Conservation (phyloP, 2,888 invertebrate species). For the Caenorhabditis panamensis region DNA sequence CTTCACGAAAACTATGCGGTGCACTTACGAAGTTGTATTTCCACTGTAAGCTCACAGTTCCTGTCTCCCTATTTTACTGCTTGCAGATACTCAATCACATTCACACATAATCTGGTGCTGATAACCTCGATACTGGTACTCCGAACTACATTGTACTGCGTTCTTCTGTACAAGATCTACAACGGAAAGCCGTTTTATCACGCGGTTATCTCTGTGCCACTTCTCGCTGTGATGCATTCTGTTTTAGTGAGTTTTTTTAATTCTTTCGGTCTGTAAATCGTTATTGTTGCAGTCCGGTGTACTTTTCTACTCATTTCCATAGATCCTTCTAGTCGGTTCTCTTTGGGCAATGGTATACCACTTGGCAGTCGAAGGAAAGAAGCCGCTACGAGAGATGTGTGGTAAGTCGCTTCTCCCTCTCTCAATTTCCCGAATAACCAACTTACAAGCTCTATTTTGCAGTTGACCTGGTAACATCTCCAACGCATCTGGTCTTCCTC, state of each 20-base stretch:
- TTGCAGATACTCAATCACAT: constrained; percentile 73
- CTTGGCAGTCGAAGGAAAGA: constrained; percentile 71
- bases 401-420: too few species aligned
- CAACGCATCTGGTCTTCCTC: constrained; percentile 64
- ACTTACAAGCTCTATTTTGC: constrained; percentile 14
- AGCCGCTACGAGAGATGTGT: constrained; percentile 66
- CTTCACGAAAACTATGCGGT: constrained; percentile 91
- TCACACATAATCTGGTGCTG: constrained; percentile 65
- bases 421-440: too few species aligned
- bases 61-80: too few species aligned
- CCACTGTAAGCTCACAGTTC: too few species aligned
- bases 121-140: constrained; percentile 69
- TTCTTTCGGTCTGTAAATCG: too few species aligned
- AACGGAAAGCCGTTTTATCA: constrained; percentile 72
- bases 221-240: constrained; percentile 72
- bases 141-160: constrained; percentile 69
- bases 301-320: constrained; percentile 74
- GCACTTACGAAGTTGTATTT: constrained; percentile 97
- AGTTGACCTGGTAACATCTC: constrained; percentile 60
- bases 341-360: constrained; percentile 72
- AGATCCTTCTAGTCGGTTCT: constrained; percentile 65
- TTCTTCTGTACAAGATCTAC: constrained; percentile 51
- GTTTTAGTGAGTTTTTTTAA: constrained; percentile 73
- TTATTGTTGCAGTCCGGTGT: constrained; percentile 75
- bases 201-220: constrained; percentile 73